Evolutionary conservation across 2,797 vertebrate species (phyloP).

Genomic region (Spinus pinus): DNA sequence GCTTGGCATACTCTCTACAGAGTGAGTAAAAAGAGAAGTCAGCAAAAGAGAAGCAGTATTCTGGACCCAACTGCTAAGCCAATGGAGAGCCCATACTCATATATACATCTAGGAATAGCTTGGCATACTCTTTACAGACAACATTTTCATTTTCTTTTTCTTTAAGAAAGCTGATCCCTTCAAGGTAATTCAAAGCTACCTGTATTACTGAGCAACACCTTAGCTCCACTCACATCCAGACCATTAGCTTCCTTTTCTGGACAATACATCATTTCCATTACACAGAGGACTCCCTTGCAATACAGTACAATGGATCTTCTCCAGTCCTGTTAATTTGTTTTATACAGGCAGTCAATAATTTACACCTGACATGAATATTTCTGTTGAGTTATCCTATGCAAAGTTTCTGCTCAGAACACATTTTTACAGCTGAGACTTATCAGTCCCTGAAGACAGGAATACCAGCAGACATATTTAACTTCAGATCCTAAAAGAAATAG

Average conservation of each 20-base stretch:
- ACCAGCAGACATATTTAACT: not conserved
- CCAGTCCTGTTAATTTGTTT: not conserved
- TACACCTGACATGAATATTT: not conserved
- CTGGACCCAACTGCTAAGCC: not conserved
- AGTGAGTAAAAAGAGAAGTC: too few species aligned
- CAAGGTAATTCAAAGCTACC: not conserved
- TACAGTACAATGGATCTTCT: not conserved
- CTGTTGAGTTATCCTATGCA: not conserved
- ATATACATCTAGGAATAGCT: not conserved
- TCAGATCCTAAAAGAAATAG: not conserved
- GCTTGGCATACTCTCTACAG: fast-evolving
- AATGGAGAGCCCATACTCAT: not conserved
- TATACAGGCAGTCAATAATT: not conserved
- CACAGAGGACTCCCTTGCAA: not conserved
- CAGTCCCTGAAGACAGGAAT: not conserved
- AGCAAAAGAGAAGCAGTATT: not conserved
- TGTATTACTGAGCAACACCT: not conserved
- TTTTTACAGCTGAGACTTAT: not conserved
- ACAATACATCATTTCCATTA: not conserved
- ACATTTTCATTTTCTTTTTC: not conserved
- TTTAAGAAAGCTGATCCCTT: not conserved
- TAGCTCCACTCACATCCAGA: not conserved
- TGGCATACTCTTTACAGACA: fast-evolving
- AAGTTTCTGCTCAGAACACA: not conserved
- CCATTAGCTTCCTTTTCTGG: not conserved